Evolutionary conservation across 2,797 vertebrate species (phyloP).

Genomic region (Decapterus maruadsi): DNA sequence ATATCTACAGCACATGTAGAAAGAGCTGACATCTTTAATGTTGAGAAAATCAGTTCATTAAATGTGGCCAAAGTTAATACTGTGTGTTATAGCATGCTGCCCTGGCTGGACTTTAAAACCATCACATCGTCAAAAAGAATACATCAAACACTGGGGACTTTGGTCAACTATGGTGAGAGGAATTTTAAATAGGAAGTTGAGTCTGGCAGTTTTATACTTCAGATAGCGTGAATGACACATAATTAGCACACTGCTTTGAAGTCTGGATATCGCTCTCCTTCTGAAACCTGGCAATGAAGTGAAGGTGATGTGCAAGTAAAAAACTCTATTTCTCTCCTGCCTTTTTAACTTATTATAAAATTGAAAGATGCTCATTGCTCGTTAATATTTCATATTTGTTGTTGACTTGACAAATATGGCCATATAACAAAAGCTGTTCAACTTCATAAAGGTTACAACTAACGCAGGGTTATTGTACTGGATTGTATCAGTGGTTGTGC

Average conservation of each 20-base stretch:
- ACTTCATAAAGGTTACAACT: not conserved
- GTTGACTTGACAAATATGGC: not conserved
- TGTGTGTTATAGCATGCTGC: not conserved
- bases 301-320: not conserved
- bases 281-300: not conserved
- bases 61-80: constrained; percentile 29
- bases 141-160: not conserved
- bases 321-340: not conserved
- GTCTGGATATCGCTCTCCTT: not conserved
- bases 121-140: constrained; percentile 28
- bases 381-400: not conserved
- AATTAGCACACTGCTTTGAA: not conserved
- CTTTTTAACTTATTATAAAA: not conserved
- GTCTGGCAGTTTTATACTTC: constrained; percentile 6
- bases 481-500: not conserved
- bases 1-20: constrained; percentile 31
- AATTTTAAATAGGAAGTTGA: not conserved
- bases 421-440: not conserved
- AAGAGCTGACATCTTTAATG: constrained; percentile 17
- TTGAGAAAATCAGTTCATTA: constrained; percentile 15
- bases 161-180: not conserved
- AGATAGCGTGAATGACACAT: not conserved
- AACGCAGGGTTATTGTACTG: not conserved
- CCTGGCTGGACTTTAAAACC: constrained; percentile 24
- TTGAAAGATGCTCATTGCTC: not conserved